Base-by-base conservation (phyloP, 2,113 vertebrate species). In the Maccullochella peelii region DNA sequence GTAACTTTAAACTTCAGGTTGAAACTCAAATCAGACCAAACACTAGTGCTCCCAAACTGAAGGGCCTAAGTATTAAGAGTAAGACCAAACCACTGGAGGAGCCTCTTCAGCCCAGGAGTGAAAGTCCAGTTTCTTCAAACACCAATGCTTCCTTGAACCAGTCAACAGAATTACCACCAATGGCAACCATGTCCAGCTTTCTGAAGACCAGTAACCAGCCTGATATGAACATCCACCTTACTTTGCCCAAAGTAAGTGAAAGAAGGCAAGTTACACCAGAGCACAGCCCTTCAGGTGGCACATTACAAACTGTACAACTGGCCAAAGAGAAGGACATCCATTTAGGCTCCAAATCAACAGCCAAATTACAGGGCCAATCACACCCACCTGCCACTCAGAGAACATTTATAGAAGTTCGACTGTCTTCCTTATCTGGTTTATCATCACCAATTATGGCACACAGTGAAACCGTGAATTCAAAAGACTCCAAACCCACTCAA, bases 351-450 rank as follows among this genome's bases (percentile, higher is more conserved):
- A 75, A n/a, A 47, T 20, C 62, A 27, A 15, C 62, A 30, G 9
- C 57, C 50, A 84, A 70, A 54, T 25, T 67, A 49, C 74, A 81
- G 78, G 33, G 49, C 20, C 74, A 10, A 33, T 74, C 73, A 42
- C 73, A 68, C 42, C 30, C 75, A 47, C 86, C 82, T 1, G 93
- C 96, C 73, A 95, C 91, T 40, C 96, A 95, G 42, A 94, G 95
- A 6, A 95, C 95, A 21, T 96, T 96, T 70, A 96, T 97, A 44
- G 88, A 96, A 66, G 96, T 97, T 21, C 96, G 89, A 20, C 91
- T 96, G 59, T 96, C 96, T 1, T 91, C 96, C 0, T 92, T 94
- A 1, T 90, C 89, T 0, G 88, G 89, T 27, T 21, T 90, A 8
- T 85, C 89, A 2, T 76, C 93, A 63, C 84, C 94, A n/a, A 73